Conservation (phyloP, 2,888 invertebrate genomes). For the Meloe dianella region DNA sequence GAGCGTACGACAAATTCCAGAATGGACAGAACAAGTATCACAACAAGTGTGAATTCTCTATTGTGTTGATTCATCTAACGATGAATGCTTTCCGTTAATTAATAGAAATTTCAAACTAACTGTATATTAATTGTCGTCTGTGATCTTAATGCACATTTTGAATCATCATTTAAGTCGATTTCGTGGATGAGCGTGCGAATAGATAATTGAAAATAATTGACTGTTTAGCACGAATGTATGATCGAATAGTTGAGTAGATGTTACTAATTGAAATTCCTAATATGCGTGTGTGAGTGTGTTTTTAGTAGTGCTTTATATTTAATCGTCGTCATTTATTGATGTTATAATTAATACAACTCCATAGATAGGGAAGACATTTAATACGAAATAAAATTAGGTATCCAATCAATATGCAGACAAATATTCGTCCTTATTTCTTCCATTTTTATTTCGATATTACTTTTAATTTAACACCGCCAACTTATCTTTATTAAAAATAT, state of each 20-base stretch:
- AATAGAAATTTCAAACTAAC: not conserved
- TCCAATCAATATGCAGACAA: slow-evolving; percentile 1
- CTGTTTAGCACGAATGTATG: slow-evolving; percentile 24
- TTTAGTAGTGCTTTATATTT: slow-evolving; percentile 28
- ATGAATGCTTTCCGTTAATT: not conserved
- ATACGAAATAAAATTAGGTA: slow-evolving; percentile 5
- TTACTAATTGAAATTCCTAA: slow-evolving; percentile 24
- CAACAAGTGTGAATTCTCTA: no score
- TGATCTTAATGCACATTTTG: not conserved
- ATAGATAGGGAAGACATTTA: slow-evolving; percentile 4
- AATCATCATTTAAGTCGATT: slow-evolving; percentile 13
- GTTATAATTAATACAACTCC: slow-evolving; percentile 27
- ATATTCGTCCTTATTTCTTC: not conserved
- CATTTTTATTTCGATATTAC: not conserved
- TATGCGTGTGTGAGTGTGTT: slow-evolving; percentile 12
- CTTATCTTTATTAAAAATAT: slow-evolving; percentile 2
- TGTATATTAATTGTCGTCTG: slow-evolving; percentile 9
- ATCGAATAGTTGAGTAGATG: slow-evolving; percentile 29
- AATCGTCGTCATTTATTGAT: slow-evolving; percentile 30
- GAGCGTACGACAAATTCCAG: no score
- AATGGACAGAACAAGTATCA: no score
- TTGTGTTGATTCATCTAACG: no score
- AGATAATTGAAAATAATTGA: slow-evolving; percentile 31
- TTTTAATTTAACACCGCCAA: not conserved
- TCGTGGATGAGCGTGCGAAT: slow-evolving; percentile 21